Base-by-base conservation (phyloP, 2,113 vertebrate species). In the Ancistrus triradiatus region DNA sequence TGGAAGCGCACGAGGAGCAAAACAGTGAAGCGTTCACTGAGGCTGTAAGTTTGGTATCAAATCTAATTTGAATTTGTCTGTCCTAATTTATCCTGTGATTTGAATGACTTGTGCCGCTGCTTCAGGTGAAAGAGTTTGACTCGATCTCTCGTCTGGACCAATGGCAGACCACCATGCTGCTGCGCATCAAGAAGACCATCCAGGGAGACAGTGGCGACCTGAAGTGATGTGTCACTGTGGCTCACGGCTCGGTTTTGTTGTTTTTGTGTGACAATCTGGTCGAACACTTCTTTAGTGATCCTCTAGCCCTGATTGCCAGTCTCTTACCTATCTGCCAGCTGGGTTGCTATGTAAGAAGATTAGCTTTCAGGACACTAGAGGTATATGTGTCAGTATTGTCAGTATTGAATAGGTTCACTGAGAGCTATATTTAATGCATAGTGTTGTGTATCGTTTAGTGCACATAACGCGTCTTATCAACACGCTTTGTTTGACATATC, bases 1-100 rank as follows among this genome's bases (percentile, higher is more conserved):
- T 99, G 70, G 95, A 99, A 59, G 94, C 96, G 59, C 94, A 99
- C 0, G 96, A 99, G 83, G 96, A 99, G 84, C 95, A 98, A 73
- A 99, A 98, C 85, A 85, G 88, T 0, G 96, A 99, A 74, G 93
- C 94, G 0, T 98, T 95, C 82, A 99, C 96, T 0, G 95, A 99
- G 83, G 95, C 96, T 0, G 95, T 93, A 75, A 90, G 92, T 68
- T 24, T 48, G 7, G 11, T 4, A 37, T 58, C 11, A 56, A 49
- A 9, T 33, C 15, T 51, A 17, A 25, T 3, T 19, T 60, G 4
- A 9, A 10, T 18, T 40, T n/a, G n/a, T n/a, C n/a, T n/a, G n/a
- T n/a, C n/a, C n/a, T n/a, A n/a, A n/a, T 21, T 10, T n/a, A 7
- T 14, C 21, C 14, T 27, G 1, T 7, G 15, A 37, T 27, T 7